A percentile compares a stretch with the other conserved stretches of the same genome.
Conservation (phyloP, 2,797 vertebrate genomes). For the Crenichthys baileyi region DNA sequence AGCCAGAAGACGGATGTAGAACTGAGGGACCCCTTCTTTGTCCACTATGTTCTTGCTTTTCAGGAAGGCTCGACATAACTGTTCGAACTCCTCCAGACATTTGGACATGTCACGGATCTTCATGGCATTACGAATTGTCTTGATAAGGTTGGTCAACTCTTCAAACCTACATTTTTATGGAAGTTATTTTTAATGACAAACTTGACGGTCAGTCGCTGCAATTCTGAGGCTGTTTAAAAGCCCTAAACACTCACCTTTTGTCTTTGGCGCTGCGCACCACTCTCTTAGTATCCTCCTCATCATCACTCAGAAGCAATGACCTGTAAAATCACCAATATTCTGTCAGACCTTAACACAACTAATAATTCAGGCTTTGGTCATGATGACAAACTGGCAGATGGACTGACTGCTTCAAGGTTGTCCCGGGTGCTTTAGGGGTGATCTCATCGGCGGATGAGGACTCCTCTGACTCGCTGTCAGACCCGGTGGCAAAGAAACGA, state of each 20-base stretch:
- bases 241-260: slow-evolving; percentile 81
- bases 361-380: neutral
- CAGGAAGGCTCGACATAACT: slow-evolving; percentile 88
- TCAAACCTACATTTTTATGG: slow-evolving; percentile 83
- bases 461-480: slow-evolving; percentile 94
- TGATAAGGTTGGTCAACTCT: slow-evolving; percentile 92
- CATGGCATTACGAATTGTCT: slow-evolving; percentile 94
- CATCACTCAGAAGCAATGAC: slow-evolving; percentile 88
- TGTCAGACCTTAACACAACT: neutral
- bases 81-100: slow-evolving; percentile 94
- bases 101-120: slow-evolving; percentile 94
- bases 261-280: slow-evolving; percentile 94
- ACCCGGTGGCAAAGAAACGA: slow-evolving; percentile 92
- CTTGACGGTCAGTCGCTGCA: accelerated
- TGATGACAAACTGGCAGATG: neutral
- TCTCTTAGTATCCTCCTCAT: slow-evolving; percentile 94
- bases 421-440: slow-evolving; percentile 84
- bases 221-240: neutral
- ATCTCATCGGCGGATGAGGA: slow-evolving; percentile 89
- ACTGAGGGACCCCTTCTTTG: slow-evolving; percentile 90
- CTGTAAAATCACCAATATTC: slow-evolving; percentile 57
- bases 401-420: slow-evolving; percentile 89
- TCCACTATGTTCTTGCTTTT: slow-evolving; percentile 94
- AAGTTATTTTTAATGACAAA: neutral
- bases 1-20: slow-evolving; percentile 90